Percentiles rank a stretch among this genome's conserved stretches.
Conservation (phyloP, 92 coral and sea anemone genomes). For the Heteractis magnifica region DNA sequence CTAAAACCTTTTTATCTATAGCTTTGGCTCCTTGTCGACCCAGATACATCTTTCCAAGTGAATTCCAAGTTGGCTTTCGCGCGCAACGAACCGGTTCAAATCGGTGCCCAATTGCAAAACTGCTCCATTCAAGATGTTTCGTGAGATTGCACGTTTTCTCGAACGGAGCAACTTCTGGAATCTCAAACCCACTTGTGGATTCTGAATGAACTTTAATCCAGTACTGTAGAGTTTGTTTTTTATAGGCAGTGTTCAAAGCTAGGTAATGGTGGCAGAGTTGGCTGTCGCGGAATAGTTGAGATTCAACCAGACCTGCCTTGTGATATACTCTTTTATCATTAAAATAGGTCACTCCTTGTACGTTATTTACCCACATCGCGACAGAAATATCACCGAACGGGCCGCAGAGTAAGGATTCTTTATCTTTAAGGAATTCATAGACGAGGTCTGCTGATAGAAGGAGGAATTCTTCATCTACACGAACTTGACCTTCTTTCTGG, state of each 20-base stretch:
- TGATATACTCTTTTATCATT: slow-evolving; percentile 80
- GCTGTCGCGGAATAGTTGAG: slow-evolving; percentile 20
- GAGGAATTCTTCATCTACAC: slow-evolving; percentile 91
- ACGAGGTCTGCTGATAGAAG: slow-evolving; percentile 74
- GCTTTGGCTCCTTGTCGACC: slow-evolving; percentile 48
- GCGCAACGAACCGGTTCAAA: slow-evolving; percentile 68
- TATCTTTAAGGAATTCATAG: slow-evolving; percentile 60
- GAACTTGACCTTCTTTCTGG: slow-evolving; percentile 70
- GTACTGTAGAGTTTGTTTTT: slow-evolving; percentile 63
- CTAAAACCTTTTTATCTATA: background rate
- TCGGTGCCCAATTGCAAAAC: slow-evolving; percentile 69
- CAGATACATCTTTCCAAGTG: slow-evolving; percentile 58
- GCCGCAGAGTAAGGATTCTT: slow-evolving; percentile 72
- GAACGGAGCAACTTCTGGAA: slow-evolving; percentile 62
- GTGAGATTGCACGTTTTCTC: slow-evolving; percentile 51
- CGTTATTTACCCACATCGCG: slow-evolving; percentile 88
- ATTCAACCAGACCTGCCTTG: slow-evolving; percentile 45
- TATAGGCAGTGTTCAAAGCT: slow-evolving; percentile 81
- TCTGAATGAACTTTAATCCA: slow-evolving; percentile 68
- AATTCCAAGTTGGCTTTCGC: slow-evolving; percentile 63
- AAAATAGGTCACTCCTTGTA: slow-evolving; percentile 57
- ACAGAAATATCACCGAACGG: slow-evolving; percentile 92
- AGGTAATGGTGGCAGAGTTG: slow-evolving; percentile 65
- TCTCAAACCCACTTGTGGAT: slow-evolving; percentile 45
- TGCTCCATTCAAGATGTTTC: slow-evolving; percentile 64